Conservation (phyloP, 2,888 invertebrate genomes). For the Pammene aurita region DNA sequence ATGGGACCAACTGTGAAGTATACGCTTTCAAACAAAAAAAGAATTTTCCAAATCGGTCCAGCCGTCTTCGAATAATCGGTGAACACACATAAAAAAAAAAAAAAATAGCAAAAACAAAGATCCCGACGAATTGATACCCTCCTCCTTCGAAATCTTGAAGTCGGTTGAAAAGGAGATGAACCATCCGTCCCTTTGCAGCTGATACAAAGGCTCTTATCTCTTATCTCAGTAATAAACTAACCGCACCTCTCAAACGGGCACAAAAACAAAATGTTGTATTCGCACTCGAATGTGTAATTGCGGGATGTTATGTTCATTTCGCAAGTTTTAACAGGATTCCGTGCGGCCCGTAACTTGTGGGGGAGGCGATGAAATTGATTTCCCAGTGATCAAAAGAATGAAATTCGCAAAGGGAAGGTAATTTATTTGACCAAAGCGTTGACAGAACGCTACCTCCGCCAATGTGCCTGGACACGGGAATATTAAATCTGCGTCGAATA, state of each 20-base stretch:
- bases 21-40: no score
- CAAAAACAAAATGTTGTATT: constrained; percentile 30
- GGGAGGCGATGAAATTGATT: constrained; percentile 65
- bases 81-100: no score
- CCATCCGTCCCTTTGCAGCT: constrained; percentile 19
- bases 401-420: constrained; percentile 70
- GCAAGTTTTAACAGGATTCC: constrained; percentile 40
- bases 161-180: no score
- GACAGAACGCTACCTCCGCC: constrained; percentile 48
- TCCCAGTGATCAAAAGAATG: constrained; percentile 72
- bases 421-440: constrained; percentile 69
- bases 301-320: constrained; percentile 38
- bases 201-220: constrained; percentile 16
- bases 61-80: no score
- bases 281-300: constrained; percentile 37
- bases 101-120: no score
- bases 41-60: no score
- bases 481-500: constrained; percentile 39
- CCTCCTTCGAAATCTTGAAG: no score
- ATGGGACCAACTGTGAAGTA: no score
- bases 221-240: constrained; percentile 24
- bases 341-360: constrained; percentile 35
- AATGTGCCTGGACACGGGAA: constrained; percentile 40
- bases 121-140: no score
- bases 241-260: constrained; percentile 15